Evolutionary conservation across 2,797 vertebrate genomes (phyloP).

Genomic region (Avahi laniger): DNA sequence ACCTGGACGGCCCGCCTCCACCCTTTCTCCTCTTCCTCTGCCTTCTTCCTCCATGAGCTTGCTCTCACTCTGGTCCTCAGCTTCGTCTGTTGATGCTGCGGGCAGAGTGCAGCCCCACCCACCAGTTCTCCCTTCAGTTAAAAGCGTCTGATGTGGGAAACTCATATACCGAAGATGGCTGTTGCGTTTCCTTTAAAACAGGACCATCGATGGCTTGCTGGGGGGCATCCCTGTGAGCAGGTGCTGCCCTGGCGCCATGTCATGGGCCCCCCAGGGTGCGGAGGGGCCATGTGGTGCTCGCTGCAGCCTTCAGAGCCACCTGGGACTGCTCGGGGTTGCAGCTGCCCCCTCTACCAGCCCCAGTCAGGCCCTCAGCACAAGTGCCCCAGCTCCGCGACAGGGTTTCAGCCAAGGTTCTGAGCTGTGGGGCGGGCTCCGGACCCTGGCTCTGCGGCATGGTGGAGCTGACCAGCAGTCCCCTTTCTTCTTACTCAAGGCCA

Average conservation of each 20-base stretch:
- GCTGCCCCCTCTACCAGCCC: fast-evolving
- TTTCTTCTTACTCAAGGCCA: fast-evolving
- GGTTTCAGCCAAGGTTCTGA: background rate
- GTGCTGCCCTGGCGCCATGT: too few relatives aligned
- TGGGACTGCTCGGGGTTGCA: background rate
- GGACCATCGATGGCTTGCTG: too few relatives aligned
- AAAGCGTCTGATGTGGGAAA: background rate
- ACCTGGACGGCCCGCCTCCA: background rate
- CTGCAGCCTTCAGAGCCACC: background rate
- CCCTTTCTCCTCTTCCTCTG: too few relatives aligned
- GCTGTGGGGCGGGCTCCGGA: background rate
- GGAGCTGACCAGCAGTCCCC: background rate
- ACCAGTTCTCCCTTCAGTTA: background rate
- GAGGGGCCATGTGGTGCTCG: too few relatives aligned
- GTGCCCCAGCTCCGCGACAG: fast-evolving
- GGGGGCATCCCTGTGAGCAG: background rate
- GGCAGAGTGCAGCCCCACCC: background rate
- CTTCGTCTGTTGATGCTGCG: background rate
- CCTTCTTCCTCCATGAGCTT: background rate
- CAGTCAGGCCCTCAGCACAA: background rate
- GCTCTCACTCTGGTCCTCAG: background rate
- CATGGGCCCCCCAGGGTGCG: too few relatives aligned
- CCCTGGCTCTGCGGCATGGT: background rate
- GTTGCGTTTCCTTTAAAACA: background rate
- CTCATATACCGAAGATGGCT: background rate